Evolutionary conservation across 2,797 vertebrate species (phyloP).

Genomic region (Sebastes nivosus): DNA sequence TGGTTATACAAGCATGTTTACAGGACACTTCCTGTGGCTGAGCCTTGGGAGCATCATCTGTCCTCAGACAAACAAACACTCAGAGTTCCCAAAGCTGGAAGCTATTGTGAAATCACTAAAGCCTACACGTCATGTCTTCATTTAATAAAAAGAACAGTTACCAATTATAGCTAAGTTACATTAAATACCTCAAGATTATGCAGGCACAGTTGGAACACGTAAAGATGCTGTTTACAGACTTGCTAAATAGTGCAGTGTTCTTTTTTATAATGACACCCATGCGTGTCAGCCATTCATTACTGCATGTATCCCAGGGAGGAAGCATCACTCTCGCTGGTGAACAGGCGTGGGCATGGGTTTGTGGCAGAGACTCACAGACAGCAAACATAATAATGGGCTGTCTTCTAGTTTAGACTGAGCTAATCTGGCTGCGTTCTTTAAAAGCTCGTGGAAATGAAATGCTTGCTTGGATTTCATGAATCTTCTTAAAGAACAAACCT

Average conservation of each 20-base stretch:
- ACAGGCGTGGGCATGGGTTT: conserved; percentile 30
- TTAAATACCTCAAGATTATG: background rate
- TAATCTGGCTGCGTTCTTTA: background rate
- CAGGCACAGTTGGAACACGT: background rate
- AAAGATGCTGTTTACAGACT: conserved; percentile 26
- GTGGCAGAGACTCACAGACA: conserved; percentile 18
- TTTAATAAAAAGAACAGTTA: conserved; percentile 17
- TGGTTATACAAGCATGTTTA: conserved; percentile 82
- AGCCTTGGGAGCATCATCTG: conserved; percentile 78
- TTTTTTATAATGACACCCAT: conserved; percentile 26
- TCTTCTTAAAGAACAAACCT: background rate
- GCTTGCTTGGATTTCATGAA: background rate
- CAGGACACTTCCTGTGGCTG: conserved; percentile 81
- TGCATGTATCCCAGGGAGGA: conserved; percentile 28
- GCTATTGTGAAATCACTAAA: conserved; percentile 33
- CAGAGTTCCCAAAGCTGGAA: conserved; percentile 56
- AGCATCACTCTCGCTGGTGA: conserved; percentile 24
- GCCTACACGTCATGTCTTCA: background rate
- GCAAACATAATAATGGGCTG: conserved; percentile 34
- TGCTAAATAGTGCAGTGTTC: conserved; percentile 21
- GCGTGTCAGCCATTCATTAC: conserved; percentile 63
- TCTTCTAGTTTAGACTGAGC: conserved; percentile 5
- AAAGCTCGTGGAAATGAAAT: conserved; percentile 3
- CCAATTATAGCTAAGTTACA: conserved; percentile 5
- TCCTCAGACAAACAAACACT: conserved; percentile 78